A percentile compares a stretch with the other conserved stretches of the same genome.
Conservation (phyloP, 2,797 vertebrate species). For the Xenops minutus region DNA sequence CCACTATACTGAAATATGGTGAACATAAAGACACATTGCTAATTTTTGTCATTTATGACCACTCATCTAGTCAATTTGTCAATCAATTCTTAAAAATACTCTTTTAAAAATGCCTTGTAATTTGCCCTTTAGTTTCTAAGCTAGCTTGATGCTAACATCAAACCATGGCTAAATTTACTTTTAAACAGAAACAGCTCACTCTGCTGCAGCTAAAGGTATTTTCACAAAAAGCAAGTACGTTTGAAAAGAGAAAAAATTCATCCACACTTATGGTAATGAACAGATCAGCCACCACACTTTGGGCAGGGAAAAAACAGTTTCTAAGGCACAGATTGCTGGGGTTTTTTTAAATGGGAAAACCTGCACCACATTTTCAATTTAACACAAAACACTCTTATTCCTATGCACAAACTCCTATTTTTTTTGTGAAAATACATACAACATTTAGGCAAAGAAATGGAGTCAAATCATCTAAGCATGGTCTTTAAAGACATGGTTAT, state of each 20-base stretch:
- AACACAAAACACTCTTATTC: neutral
- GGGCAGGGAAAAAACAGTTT: neutral
- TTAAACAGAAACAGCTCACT: neutral
- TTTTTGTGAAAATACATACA: neutral
- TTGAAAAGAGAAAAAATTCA: neutral
- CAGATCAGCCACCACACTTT: neutral
- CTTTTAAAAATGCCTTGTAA: neutral
- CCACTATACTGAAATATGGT: neutral
- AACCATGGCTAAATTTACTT: neutral
- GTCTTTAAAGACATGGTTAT: neutral
- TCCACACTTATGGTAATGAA: neutral
- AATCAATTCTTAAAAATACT: neutral
- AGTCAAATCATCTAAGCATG: neutral
- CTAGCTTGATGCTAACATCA: neutral
- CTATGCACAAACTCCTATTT: accelerated
- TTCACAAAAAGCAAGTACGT: neutral
- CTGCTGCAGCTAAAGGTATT: neutral
- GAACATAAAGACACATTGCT: neutral
- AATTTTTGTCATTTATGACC: neutral
- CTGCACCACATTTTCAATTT: neutral
- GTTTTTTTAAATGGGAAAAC: neutral
- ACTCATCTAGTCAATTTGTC: neutral
- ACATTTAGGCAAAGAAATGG: neutral
- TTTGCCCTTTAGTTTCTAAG: neutral
- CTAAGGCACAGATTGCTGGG: neutral